These are phyloP conservation scores for Tupaia chinensis DNA, from an alignment of 2,113 vertebrate genomes.

Conservation along the genomic window DNA sequence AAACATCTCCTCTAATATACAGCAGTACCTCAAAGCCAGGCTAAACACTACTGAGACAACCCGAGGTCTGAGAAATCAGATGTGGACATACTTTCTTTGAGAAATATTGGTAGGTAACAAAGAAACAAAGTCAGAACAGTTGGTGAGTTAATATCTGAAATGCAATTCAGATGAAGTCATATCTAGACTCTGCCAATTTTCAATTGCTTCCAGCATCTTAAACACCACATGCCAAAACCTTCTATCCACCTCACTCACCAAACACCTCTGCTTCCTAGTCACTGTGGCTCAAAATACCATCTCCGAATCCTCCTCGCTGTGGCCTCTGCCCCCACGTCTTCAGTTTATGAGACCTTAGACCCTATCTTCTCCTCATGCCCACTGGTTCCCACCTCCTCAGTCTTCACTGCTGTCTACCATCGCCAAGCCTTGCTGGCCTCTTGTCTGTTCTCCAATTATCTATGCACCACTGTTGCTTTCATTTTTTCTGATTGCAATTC, in stretches of 20 bases:
- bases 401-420: neutral
- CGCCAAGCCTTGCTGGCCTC: neutral
- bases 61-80: conserved; percentile 34
- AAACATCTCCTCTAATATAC: neutral
- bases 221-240: conserved; percentile 35
- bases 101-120: conserved; percentile 71
- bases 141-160: conserved; percentile 76
- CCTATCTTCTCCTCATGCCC: neutral
- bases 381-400: neutral
- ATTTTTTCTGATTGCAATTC: neutral
- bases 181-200: conserved; percentile 71
- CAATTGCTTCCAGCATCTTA: conserved; percentile 77
- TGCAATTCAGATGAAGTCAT: conserved; percentile 80
- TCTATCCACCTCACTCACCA: conserved; percentile 16
- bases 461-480: neutral
- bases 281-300: neutral
- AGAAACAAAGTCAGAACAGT: conserved; percentile 68
- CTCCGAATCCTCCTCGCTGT: neutral
- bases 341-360: neutral
- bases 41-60: neutral
- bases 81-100: conserved; percentile 12
- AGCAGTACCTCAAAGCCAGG: neutral
- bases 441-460: neutral
- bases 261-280: conserved; percentile 44
- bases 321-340: neutral